Evolutionary conservation across 2,113 vertebrate species (phyloP), one percentile per base, ranked within the genome.

Genomic region (Phycodurus eques): DNA sequence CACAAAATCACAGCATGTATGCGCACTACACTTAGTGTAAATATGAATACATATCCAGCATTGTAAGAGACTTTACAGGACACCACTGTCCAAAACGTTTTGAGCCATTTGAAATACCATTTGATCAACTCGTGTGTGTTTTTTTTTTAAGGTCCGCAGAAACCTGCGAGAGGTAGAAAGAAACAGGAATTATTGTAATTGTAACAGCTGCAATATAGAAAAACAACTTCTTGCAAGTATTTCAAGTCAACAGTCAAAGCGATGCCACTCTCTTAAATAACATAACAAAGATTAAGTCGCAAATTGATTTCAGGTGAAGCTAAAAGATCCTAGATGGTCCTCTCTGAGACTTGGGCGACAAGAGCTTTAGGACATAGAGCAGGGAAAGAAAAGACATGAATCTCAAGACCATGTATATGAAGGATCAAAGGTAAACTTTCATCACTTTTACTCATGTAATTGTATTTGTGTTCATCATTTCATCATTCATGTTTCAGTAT

Each of bases 121-220:
- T 47, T 47, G 12, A 47, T 51, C 17, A 27, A 27, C 27, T 27
- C 27, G 27, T 27, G 7, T 33, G 56, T 33, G 42, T n/a, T 3
- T 44, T 12, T 46, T n/a, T 65, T 1, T 46, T 44, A 27, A 66
- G 12, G n/a, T 47, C n/a, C 22, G 63, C 63, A 46, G 63, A 27
- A 22, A 46, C n/a, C 12, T 64, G 62, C 42, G 8, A 46, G 63
- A 66, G 63, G 63, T 66, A 66, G 43, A 44, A 46, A 66, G n/a
- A 65, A 64, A 43, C 19, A n/a, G 31, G 14, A 60, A 15, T 59
- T 12, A 15, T 60, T 33, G 27, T 9, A 59, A 59, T 3, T 59
- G 27, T 59, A 4, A 19, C 17, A 31, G 39, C 39, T 12, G 17
- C 60, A 35, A 19, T 19, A 7, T 19, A 2, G 17, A 10, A 20